Evolutionary conservation across 2,113 vertebrate species (phyloP), one percentile per base, ranked within the genome.

Genomic region (Australoheros scitulus): DNA sequence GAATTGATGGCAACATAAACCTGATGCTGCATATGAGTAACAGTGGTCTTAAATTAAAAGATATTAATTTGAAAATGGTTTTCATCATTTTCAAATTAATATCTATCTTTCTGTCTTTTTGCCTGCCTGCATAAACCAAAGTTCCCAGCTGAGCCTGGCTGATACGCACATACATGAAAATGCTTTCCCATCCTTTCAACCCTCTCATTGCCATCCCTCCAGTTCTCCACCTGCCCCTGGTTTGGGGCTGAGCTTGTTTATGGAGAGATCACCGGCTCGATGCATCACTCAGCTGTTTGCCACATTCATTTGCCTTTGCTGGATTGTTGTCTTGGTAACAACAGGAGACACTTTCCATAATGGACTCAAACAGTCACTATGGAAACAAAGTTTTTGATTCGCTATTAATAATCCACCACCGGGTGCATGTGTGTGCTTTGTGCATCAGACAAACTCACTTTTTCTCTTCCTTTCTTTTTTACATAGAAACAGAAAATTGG

Each of bases 341-440:
- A 92, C 93, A 94, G 93, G 88, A 95, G 93, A 96, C 93, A 95
- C 93, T 95, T 95, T 95, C 94, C 94, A 94, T 96, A 93, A 96
- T 96, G 95, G 94, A 95, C 93, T 95, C 92, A 93, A 95, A 94
- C 92, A 93, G 96, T 96, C 94, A 92, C 95, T 95, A 96, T 95
- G 95, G 96, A 96, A 96, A 96, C 95, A 94, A 95, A 95, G 94
- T 96, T 95, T 95, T 95, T 95, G 89, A 94, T 96, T 95, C 93
- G 92, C 95, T 96, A 96, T 95, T 96, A 95, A 96, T 96, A 96
- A 96, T 95, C 93, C 91, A 81, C 50, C 89, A 79, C 83, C 1
- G 79, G 84, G 87, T 86, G 84, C 91, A 93, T 89, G 89, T 91
- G 89, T 92, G 90, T 91, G 81, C 82, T 72, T 91, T 89, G 85